These are phyloP conservation scores for Scortum barcoo DNA, from an alignment of 2,113 vertebrate species.

Conservation along the genomic window DNA sequence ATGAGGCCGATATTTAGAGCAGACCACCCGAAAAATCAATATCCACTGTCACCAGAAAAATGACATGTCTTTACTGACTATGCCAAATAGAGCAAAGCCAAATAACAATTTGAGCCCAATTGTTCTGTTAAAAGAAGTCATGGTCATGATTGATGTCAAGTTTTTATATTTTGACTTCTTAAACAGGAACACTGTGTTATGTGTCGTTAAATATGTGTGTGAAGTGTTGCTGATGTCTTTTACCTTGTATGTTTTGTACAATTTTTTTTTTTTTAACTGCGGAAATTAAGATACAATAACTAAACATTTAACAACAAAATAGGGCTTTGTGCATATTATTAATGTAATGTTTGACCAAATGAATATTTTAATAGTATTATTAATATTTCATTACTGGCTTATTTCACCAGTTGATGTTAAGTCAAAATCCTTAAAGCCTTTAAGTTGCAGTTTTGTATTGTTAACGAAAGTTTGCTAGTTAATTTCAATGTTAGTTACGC, in stretches of 20 bases:
- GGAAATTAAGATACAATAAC: background rate
- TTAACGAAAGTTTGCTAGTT: background rate
- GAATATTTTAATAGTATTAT: background rate
- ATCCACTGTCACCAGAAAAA: constrained; percentile 74
- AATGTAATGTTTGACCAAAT: background rate
- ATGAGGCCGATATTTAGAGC: constrained; percentile 70
- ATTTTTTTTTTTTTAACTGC: background rate
- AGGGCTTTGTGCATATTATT: background rate
- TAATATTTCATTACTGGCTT: background rate
- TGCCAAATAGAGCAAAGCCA: constrained; percentile 62
- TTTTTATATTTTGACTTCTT: constrained; percentile 40
- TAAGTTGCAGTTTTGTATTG: background rate
- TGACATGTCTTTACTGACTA: constrained; percentile 68
- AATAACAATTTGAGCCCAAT: constrained; percentile 62
- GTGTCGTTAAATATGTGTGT: constrained; percentile 17
- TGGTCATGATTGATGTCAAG: constrained; percentile 54
- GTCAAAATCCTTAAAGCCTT: constrained; percentile 5
- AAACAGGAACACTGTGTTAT: constrained; percentile 42
- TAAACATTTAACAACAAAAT: background rate
- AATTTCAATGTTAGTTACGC: constrained; percentile 16
- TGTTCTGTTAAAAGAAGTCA: constrained; percentile 55
- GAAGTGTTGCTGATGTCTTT: background rate
- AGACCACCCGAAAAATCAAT: constrained; percentile 73
- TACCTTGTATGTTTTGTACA: background rate
- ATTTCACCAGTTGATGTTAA: background rate